Percentiles rank a stretch among this genome's conserved stretches.
These are phyloP conservation scores for Capitulum mitella DNA, from an alignment of 2,888 invertebrate species.

Conservation along the genomic window DNA sequence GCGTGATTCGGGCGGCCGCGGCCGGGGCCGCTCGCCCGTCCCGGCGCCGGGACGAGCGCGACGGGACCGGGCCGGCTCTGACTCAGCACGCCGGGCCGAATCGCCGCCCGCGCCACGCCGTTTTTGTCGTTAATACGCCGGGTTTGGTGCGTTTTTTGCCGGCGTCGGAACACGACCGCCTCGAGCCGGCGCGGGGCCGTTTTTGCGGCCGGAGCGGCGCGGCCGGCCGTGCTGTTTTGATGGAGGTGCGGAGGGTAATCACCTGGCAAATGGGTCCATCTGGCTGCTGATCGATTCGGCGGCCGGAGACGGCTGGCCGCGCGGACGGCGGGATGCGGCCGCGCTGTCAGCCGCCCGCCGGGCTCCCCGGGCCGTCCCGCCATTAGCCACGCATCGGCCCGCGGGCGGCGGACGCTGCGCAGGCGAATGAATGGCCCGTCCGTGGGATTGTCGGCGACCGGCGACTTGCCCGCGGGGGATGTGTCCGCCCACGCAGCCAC, in stretches of 20 bases:
- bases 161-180: not conserved
- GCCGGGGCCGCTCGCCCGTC: too few relatives aligned
- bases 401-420: too few relatives aligned
- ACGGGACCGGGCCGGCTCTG: too few relatives aligned
- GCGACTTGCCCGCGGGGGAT: too few relatives aligned
- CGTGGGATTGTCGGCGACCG: too few relatives aligned
- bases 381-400: too few relatives aligned
- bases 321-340: not conserved
- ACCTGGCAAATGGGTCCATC: constrained; percentile 13
- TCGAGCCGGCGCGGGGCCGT: not conserved
- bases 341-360: not conserved
- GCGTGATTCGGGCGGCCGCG: too few relatives aligned
- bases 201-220: not conserved
- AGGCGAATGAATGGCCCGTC: too few relatives aligned
- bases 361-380: not conserved
- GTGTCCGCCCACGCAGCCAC: too few relatives aligned
- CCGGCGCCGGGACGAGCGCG: too few relatives aligned
- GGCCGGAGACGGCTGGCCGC: not conserved
- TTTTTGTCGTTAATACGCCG: not conserved
- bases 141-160: not conserved
- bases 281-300: not conserved
- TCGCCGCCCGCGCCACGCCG: not conserved
- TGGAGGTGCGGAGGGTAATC: constrained; percentile 12
- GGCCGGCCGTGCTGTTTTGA: not conserved
- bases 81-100: too few relatives aligned